Evolutionary conservation across 1,140 invertebrate species (phyloP).

Genomic region (Patella vulgata): DNA sequence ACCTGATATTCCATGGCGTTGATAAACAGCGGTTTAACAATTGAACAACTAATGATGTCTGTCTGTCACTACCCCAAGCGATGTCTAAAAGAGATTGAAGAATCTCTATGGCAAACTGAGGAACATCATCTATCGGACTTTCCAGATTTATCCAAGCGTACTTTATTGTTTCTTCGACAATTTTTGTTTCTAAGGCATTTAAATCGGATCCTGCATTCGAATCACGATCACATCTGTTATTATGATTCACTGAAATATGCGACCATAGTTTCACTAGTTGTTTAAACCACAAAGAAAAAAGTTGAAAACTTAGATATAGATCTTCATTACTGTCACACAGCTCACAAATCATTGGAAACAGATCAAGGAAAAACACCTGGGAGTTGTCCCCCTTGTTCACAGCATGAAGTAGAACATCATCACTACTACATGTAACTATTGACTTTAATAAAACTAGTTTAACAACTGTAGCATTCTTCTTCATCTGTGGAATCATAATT

Average conservation of each 20-base stretch:
- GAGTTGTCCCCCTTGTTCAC: background rate
- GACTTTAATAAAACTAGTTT: background rate
- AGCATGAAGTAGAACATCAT: background rate
- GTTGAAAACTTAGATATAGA: constrained; percentile 29
- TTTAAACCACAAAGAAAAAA: constrained; percentile 43
- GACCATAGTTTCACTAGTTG: constrained; percentile 21
- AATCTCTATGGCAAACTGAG: constrained; percentile 39
- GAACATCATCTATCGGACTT: constrained; percentile 55
- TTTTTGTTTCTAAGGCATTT: constrained; percentile 4
- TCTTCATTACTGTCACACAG: constrained; percentile 19
- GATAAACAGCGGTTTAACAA: constrained; percentile 28
- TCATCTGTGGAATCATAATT: background rate
- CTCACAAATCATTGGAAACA: constrained; percentile 13
- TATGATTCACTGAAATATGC: constrained; percentile 1
- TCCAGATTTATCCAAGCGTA: constrained; percentile 48
- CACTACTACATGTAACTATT: background rate
- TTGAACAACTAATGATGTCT: constrained; percentile 16
- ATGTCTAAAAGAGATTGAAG: constrained; percentile 39
- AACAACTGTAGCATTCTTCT: background rate
- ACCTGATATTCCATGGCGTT: constrained; percentile 47
- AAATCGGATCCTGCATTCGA: background rate
- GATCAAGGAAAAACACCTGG: constrained; percentile 1
- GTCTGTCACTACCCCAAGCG: constrained; percentile 25
- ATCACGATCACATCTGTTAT: constrained; percentile 2
- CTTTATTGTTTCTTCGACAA: constrained; percentile 23